Evolutionary conservation across 2,888 invertebrate species (phyloP).

Genomic region (Catocala nupta): DNA sequence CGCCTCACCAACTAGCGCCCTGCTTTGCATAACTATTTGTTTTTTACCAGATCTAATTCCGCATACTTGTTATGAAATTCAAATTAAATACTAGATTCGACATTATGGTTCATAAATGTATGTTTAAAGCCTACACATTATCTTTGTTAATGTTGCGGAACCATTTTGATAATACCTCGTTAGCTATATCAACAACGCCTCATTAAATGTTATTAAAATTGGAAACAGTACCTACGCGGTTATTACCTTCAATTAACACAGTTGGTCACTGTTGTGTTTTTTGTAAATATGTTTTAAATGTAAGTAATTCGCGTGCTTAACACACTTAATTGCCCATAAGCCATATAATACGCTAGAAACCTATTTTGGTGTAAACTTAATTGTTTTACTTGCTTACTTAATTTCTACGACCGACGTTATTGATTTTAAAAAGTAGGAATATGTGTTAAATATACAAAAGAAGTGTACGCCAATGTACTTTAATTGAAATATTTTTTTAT

Average conservation of each 20-base stretch:
- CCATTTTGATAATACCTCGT: conserved; percentile 54
- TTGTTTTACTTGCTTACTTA: no score
- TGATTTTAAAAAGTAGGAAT: no score
- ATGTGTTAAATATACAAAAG: no score
- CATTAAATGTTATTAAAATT: conserved; percentile 53
- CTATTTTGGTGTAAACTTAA: no score
- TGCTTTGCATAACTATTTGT: conserved; percentile 19
- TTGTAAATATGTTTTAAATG: conserved; percentile 18
- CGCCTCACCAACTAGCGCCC: conserved; percentile 7
- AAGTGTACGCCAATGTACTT: no score
- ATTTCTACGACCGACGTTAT: no score
- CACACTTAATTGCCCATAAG: conserved; percentile 21
- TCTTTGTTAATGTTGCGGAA: conserved; percentile 43
- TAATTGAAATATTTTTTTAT: no score
- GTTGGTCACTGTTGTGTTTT: conserved; percentile 31
- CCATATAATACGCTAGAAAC: no score
- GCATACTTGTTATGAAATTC: conserved; percentile 25
- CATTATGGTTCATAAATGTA: conserved; percentile 21
- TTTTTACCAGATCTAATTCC: conserved; percentile 25
- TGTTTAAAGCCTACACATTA: conserved; percentile 28
- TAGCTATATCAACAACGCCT: conserved; percentile 49
- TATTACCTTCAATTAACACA: conserved; percentile 54
- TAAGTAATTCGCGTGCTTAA: not conserved
- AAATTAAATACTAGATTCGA: conserved; percentile 27
- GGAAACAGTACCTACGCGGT: conserved; percentile 40